These are phyloP conservation scores for Enteromius argenteus DNA, from an alignment of 2,797 vertebrate species.

Conservation along the genomic window DNA sequence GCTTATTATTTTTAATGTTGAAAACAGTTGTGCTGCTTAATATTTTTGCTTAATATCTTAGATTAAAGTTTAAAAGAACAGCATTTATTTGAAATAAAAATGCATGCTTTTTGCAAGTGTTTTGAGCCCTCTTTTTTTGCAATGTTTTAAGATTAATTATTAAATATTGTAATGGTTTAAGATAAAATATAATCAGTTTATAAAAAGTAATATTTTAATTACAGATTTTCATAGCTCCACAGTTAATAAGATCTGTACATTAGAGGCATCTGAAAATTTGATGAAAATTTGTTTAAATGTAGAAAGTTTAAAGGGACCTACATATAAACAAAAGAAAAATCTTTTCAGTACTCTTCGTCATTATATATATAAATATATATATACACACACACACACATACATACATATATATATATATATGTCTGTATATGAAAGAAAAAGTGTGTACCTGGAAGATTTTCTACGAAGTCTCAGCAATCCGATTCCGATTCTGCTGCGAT, in stretches of 20 bases:
- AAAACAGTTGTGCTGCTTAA: not conserved
- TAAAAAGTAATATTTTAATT: not conserved
- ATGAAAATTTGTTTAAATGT: not conserved
- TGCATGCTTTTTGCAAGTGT: not conserved
- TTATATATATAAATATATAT: too few species aligned
- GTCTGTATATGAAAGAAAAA: conserved; percentile 15
- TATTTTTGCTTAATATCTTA: not conserved
- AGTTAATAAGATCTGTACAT: not conserved
- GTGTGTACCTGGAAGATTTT: conserved; percentile 71
- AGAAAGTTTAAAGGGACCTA: not conserved
- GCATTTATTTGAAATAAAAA: not conserved
- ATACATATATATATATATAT: too few species aligned
- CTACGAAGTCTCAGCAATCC: conserved; percentile 62
- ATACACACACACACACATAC: too few species aligned
- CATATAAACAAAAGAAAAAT: not conserved
- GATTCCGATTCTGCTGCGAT: conserved; percentile 47
- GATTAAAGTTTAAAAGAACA: not conserved
- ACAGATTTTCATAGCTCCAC: not conserved
- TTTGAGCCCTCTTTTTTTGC: not conserved
- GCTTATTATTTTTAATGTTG: not conserved
- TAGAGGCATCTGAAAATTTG: not conserved
- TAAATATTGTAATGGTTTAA: not conserved
- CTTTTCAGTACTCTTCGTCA: not conserved
- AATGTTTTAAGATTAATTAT: not conserved
- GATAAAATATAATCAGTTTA: not conserved